A percentile compares a stretch with the other conserved stretches of the same genome.
phyloP scores from a whole-genome alignment of 2,113 vertebrate species.

The Microtus ochrogaster region DNA sequence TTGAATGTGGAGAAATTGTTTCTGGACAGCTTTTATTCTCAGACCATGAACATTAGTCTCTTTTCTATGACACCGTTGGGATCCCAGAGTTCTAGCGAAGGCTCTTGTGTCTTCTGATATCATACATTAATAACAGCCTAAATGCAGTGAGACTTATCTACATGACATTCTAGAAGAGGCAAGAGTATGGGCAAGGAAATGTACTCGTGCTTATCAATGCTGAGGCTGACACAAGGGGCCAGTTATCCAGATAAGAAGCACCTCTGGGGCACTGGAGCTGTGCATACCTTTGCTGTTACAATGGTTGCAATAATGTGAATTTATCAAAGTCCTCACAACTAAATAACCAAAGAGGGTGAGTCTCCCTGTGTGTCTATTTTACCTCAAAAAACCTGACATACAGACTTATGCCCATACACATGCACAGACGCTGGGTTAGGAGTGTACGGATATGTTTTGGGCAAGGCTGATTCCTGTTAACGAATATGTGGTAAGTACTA shows the following conservation, averaged over 20 bases:
- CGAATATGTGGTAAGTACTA: neutral
- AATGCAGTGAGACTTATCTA: neutral
- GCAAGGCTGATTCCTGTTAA: neutral
- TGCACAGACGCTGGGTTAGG: neutral
- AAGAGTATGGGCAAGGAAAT: neutral
- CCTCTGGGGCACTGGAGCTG: accelerated
- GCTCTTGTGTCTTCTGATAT: neutral
- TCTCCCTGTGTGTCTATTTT: neutral
- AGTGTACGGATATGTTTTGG: neutral
- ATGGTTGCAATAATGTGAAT: neutral
- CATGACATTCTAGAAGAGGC: neutral
- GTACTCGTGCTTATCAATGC: neutral
- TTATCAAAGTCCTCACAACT: neutral
- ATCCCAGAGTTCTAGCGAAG: neutral
- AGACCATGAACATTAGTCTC: neutral
- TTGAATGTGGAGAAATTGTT: neutral
- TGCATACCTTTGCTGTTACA: neutral
- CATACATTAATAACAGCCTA: neutral
- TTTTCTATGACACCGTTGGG: neutral
- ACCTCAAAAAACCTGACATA: neutral
- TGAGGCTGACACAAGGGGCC: neutral
- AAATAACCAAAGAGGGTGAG: neutral
- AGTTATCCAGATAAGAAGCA: neutral
- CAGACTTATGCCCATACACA: neutral
- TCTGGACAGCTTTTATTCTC: neutral